Percentiles rank a stretch among this genome's conserved stretches.
These are phyloP conservation scores for Schizaphis graminum DNA, from an alignment of 2,888 invertebrate species.

Conservation along the genomic window DNA sequence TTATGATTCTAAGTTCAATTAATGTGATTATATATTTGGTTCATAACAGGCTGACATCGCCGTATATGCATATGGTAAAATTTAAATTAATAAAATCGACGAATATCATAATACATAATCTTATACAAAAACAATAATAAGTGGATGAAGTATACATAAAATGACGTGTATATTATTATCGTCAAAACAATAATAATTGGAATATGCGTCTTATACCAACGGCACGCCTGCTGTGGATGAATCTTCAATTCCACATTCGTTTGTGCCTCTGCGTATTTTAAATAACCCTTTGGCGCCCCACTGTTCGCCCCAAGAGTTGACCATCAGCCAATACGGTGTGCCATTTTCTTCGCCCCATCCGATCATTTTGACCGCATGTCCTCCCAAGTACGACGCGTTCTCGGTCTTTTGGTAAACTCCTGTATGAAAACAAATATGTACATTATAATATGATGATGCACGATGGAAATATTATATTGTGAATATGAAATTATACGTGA, in stretches of 20 bases:
- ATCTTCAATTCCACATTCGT: not conserved
- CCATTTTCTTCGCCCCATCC: not conserved
- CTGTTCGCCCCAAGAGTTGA: not conserved
- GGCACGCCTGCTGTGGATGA: not conserved
- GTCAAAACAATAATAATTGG: not conserved
- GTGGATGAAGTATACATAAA: not conserved
- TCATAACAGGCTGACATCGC: not conserved
- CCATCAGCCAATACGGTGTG: not conserved
- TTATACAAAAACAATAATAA: not conserved
- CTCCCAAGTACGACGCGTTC: not conserved
- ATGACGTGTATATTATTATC: not conserved
- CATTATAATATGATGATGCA: not conserved
- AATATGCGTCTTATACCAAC: not conserved
- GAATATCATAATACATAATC: no score
- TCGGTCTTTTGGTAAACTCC: not conserved
- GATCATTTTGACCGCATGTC: not conserved
- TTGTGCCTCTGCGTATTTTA: not conserved
- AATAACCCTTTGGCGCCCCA: not conserved
- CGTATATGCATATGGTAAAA: not conserved
- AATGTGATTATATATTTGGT: not conserved
- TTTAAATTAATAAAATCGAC: not conserved
- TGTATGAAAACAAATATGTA: not conserved
- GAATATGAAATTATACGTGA: not conserved
- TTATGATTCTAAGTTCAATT: not conserved
- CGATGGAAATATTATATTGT: not conserved